Conservation (phyloP, 2,797 vertebrate genomes). For the Parambassis ranga region DNA sequence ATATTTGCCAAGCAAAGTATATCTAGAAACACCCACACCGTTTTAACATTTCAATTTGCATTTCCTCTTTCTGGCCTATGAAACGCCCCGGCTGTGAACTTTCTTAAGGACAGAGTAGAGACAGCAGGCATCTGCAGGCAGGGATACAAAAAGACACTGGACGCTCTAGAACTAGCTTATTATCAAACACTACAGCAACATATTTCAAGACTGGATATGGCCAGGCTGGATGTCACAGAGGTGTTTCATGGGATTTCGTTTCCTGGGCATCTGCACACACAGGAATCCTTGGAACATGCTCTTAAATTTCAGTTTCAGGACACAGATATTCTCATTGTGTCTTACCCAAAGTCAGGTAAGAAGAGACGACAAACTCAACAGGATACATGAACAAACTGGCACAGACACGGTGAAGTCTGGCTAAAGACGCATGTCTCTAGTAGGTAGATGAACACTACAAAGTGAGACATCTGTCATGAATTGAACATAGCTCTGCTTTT, state of each 20-base stretch:
- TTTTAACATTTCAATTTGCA: not conserved
- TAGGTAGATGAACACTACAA: too few relatives aligned
- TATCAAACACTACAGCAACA: not conserved
- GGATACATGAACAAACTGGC: not conserved
- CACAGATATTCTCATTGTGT: constrained; percentile 82
- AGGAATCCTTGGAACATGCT: constrained; percentile 80
- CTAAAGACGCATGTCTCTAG: too few relatives aligned
- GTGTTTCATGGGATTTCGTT: constrained; percentile 75
- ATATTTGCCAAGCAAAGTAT: not conserved
- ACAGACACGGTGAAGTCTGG: not conserved
- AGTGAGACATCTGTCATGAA: not conserved
- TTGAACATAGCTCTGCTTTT: not conserved
- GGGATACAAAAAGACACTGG: not conserved
- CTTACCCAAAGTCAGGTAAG: constrained; percentile 91
- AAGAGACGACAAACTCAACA: not conserved
- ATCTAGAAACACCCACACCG: not conserved
- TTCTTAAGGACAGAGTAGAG: not conserved
- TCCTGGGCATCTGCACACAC: constrained; percentile 84
- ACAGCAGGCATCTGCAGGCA: not conserved
- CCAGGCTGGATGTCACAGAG: constrained; percentile 76
- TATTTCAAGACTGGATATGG: constrained; percentile 64
- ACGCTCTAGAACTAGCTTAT: too few relatives aligned
- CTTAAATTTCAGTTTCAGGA: constrained; percentile 79
- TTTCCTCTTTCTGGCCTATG: not conserved
- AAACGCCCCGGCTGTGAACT: not conserved